phyloP scores from a whole-genome alignment of 2,888 invertebrate genomes.

The Sarcophaga rosellei region DNA sequence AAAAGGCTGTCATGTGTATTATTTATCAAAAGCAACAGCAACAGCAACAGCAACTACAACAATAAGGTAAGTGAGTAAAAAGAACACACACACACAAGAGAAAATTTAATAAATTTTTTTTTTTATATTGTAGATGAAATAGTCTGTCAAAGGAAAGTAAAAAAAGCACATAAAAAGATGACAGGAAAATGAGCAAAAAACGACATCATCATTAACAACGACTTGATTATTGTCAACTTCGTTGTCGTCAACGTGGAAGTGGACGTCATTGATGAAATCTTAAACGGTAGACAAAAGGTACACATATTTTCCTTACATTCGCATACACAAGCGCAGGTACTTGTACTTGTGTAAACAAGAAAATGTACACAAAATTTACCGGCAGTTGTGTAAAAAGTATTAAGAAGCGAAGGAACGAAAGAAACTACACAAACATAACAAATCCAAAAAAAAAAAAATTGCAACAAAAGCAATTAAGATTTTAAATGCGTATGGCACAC shows the following conservation, averaged over 20 bases:
- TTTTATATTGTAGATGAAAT: constrained; percentile 3
- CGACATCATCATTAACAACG: not conserved
- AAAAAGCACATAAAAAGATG: constrained; percentile 11
- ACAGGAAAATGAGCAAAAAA: constrained; percentile 39
- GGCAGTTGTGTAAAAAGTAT: constrained; percentile 12
- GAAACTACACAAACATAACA: constrained; percentile 10
- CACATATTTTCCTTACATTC: not conserved
- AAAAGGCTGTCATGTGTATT: constrained; percentile 5
- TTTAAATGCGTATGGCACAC: constrained; percentile 65
- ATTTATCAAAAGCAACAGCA: not conserved
- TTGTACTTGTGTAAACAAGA: constrained; percentile 33
- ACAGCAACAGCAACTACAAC: not conserved
- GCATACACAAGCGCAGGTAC: constrained; percentile 4
- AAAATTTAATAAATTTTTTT: not conserved
- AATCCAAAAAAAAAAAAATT: constrained; percentile 6
- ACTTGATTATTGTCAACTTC: not conserved
- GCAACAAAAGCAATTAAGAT: constrained; percentile 67
- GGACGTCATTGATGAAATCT: constrained; percentile 59
- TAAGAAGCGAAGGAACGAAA: not conserved
- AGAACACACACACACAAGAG: not conserved
- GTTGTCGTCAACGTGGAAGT: constrained; percentile 13
- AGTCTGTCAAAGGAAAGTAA: constrained; percentile 32
- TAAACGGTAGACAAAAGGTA: constrained; percentile 39
- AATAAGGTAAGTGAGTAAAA: not conserved
- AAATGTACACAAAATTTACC: constrained; percentile 45